phyloP scores from a whole-genome alignment of 2,113 vertebrate genomes.

The Phylloscopus trochilus region DNA sequence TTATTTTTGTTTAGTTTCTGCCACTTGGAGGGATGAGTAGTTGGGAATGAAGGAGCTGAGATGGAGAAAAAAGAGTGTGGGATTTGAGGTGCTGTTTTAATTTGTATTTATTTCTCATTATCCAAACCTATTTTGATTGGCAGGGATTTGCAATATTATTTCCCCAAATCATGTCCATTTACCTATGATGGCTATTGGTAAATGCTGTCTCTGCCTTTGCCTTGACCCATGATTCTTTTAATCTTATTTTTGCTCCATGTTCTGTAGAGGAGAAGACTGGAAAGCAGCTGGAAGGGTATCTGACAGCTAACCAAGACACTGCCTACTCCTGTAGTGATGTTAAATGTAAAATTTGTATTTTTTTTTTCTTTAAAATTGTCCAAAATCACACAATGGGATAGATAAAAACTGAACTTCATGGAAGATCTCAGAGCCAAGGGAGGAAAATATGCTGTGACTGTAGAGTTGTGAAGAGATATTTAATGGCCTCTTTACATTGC shows the following conservation, averaged over 20 bases:
- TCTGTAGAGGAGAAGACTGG: neutral
- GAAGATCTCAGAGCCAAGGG: neutral
- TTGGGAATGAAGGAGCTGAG: neutral
- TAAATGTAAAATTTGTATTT: neutral
- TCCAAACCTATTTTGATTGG: neutral
- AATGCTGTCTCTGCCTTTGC: neutral
- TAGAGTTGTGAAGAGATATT: neutral
- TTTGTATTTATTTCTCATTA: neutral
- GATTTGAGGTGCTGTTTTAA: neutral
- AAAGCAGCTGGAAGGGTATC: neutral
- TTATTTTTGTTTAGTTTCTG: neutral
- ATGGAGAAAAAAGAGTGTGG: neutral
- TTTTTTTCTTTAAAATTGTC: neutral
- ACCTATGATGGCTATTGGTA: neutral
- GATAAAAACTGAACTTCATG: neutral
- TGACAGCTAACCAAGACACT: neutral
- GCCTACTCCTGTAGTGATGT: neutral
- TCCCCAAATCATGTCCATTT: neutral
- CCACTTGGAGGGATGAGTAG: accelerated
- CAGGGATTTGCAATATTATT: neutral
- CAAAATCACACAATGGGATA: neutral
- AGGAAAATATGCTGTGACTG: neutral
- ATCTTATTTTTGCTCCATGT: neutral
- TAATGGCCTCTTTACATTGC: neutral
- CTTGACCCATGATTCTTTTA: neutral